Conservation (phyloP, 2,797 vertebrate species). For the Cynopterus sphinx region DNA sequence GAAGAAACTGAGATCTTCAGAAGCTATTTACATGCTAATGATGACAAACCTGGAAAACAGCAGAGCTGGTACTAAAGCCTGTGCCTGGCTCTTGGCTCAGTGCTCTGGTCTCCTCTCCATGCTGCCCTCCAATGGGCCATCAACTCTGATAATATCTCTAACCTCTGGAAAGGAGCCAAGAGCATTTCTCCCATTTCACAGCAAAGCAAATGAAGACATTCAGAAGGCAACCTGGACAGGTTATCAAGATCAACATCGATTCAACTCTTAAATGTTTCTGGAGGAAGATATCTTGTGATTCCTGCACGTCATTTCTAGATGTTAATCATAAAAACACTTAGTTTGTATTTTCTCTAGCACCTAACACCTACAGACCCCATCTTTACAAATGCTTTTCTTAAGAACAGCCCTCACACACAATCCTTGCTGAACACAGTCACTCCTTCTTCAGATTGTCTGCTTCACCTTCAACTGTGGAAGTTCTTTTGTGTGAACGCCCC, state of each 20-base stretch:
- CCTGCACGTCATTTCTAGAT: background rate
- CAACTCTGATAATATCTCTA: background rate
- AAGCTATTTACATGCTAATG: background rate
- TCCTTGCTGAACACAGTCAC: too few relatives aligned
- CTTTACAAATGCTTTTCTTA: background rate
- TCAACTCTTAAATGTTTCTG: background rate
- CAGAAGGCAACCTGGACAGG: background rate
- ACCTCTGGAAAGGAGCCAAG: background rate
- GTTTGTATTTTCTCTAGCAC: background rate
- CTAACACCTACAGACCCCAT: background rate
- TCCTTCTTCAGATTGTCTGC: background rate
- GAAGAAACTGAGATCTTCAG: slow-evolving; percentile 8
- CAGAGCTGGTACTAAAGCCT: background rate
- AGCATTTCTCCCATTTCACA: background rate
- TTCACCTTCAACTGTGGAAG: background rate
- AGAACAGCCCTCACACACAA: background rate
- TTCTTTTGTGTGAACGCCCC: background rate
- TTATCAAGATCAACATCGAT: background rate
- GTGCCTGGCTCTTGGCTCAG: background rate
- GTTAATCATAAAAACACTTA: background rate
- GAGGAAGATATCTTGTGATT: background rate
- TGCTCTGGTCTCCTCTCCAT: background rate
- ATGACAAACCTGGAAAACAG: background rate
- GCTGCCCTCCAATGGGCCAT: background rate
- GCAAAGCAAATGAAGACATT: background rate